Evolutionary conservation across 1,140 invertebrate species (phyloP), one percentile per base, ranked within the genome.

Genomic region (Listronotus bonariensis): DNA sequence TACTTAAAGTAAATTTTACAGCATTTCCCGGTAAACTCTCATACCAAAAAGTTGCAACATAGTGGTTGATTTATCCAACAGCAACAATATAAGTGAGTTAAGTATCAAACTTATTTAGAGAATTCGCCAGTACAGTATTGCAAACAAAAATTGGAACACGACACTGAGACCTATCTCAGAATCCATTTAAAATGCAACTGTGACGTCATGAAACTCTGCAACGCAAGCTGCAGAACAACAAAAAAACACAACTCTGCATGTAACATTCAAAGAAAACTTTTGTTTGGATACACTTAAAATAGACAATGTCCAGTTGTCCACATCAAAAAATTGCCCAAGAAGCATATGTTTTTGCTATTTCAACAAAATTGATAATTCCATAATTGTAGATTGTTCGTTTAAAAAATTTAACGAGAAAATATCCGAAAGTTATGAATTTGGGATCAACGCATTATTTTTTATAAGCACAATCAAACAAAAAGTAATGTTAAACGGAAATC

Each of bases 21-120:
- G n/a, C n/a, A n/a, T n/a, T n/a, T n/a, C n/a, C n/a, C n/a, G n/a
- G n/a, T n/a, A n/a, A n/a, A n/a, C n/a, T n/a, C 14, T 34, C 14
- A 45, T 45, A 12, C 57, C 31, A 2, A 12, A 43, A 12, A n/a
- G 20, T 14, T 46, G 10, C 6, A 17, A 49, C 17, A 65, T 63
- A 31, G 55, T 65, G n/a, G 59, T 73, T 8, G 40, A 65, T 40
- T 40, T 63, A 32, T 67, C 68, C 40, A 54, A 68, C 26, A n/a
- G n/a, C n/a, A 65, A 66, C 8, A 10, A 46, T 2, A 40, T 58
- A 38, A 3, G 52, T 59, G 17, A 43, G 51, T 45, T 56, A 51
- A 48, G 15, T 15, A 17, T 49, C 64, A 17, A 45, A 18, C 17
- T 32, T 14, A 6, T n/a, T 10, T n/a, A 53, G 57, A 34, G 38